Conservation (phyloP, 2,113 vertebrate genomes). For the Dermatemys mawii region DNA sequence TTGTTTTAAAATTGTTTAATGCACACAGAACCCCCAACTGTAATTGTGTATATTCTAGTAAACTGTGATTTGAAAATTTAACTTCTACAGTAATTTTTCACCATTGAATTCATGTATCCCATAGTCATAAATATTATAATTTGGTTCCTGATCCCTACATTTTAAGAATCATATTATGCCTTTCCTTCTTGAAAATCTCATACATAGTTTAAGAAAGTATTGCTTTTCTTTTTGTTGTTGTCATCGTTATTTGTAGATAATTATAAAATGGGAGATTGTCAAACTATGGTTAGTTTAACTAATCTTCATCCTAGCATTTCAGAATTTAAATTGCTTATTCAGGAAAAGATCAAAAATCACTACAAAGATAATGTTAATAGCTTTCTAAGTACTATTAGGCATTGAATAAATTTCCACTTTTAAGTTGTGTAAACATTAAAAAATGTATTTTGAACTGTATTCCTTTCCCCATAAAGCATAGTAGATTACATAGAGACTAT, state of each 20-base stretch:
- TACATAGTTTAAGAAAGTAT: not conserved
- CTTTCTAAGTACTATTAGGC: constrained; percentile 62
- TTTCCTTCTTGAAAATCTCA: constrained; percentile 29
- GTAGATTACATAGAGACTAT: not conserved
- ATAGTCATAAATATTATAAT: not conserved
- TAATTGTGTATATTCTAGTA: not conserved
- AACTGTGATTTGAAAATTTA: not conserved
- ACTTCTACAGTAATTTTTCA: not conserved
- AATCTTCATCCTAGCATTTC: constrained; percentile 71
- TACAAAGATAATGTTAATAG: constrained; percentile 68
- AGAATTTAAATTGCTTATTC: constrained; percentile 71
- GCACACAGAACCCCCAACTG: not conserved
- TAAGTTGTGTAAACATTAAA: constrained; percentile 61
- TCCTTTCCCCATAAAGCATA: constrained; percentile 25
- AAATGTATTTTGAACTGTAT: constrained; percentile 34
- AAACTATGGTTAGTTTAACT: constrained; percentile 67
- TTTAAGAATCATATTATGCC: not conserved
- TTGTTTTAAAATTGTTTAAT: not conserved
- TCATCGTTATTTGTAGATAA: constrained; percentile 31
- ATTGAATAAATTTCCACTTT: constrained; percentile 69
- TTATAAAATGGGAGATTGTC: constrained; percentile 26
- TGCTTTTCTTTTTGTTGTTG: not conserved
- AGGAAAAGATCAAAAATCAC: constrained; percentile 78
- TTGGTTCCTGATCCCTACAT: not conserved
- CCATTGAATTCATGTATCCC: not conserved